These are phyloP conservation scores for Caenorhabditis tropicalis DNA, from an alignment of 1,140 invertebrate genomes.

Conservation along the genomic window DNA sequence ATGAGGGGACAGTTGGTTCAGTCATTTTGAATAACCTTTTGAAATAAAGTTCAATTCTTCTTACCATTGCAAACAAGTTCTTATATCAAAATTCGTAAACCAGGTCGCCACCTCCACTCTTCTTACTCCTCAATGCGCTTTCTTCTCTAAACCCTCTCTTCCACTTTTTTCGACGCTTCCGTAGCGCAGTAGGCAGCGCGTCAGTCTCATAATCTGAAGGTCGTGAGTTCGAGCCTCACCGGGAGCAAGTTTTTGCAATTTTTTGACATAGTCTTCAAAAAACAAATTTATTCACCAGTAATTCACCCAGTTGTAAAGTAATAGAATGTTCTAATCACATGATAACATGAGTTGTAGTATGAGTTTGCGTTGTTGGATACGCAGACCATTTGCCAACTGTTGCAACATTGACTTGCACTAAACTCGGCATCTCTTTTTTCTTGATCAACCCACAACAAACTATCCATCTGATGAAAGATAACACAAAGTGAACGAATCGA, in stretches of 20 bases:
- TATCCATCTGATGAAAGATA: neutral
- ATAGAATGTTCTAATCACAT: neutral
- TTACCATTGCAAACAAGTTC: no score
- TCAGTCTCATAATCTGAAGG: slow-evolving; percentile 96
- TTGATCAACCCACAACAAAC: neutral
- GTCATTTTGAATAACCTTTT: no score
- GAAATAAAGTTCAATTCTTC: no score
- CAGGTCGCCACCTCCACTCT: no score
- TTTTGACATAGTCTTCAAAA: neutral
- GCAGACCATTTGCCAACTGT: neutral
- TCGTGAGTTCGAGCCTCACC: slow-evolving; percentile 94
- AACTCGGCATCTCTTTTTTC: neutral
- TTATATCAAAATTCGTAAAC: no score
- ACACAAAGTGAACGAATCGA: neutral
- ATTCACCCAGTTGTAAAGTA: neutral
- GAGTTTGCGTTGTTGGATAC: neutral
- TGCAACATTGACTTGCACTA: neutral
- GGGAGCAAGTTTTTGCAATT: slow-evolving; percentile 32
- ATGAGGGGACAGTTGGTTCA: no score
- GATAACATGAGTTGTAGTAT: neutral
- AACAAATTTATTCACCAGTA: neutral
- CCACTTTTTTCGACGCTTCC: neutral
- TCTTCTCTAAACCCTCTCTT: neutral
- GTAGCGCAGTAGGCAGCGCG: slow-evolving; percentile 72
- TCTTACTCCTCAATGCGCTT: neutral